Base-by-base conservation (phyloP, 2,888 invertebrate species). In the Drosophila antonietae region DNA sequence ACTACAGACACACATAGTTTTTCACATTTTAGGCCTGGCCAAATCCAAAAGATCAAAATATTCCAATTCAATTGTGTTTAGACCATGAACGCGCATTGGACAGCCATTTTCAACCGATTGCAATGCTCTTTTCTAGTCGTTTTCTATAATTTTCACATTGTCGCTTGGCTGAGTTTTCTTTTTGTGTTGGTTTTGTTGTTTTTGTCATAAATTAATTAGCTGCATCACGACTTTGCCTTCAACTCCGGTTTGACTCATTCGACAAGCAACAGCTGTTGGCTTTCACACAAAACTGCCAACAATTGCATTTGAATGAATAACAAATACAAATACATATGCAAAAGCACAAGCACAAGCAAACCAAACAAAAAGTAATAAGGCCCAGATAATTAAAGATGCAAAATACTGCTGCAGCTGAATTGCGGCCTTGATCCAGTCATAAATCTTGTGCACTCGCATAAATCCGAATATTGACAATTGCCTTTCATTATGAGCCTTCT, bases 201-300 rank as follows among this genome's bases (percentile, higher is more conserved):
- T 47, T 49, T 66, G 79, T 85, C 75, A 83, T 83, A 81, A 83
- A 83, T 81, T 83, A 84, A 87, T 87, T 84, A 87, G 71, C 87
- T 78, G 84, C 80, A 63, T 87, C 83, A 84, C 87, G 86, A 83
- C 67, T 83, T 80, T 53, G 76, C 63, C 63, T 47, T 71, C 67
- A 67, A 71, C 71, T 71, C 46, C 46, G 68, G 52, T 18, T 78
- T 67, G 69, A 65, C 47, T 64, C 67, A 64, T 52, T 62, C 70
- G 37, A 58, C 20, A 20, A 20, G 20, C 20, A 20, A 20, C 53
- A 47, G 39, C 68, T 53, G 65, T 58, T 59, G 28, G 28, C 80
- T 80, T 82, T 83, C 82, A 71, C 83, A 73, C 76, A 81, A 66
- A 68, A 70, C 64, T 65, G 73, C 58, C 62, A 73, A 73, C 68